Conservation (phyloP, 2,797 vertebrate species). For the Numenius phaeopus region DNA sequence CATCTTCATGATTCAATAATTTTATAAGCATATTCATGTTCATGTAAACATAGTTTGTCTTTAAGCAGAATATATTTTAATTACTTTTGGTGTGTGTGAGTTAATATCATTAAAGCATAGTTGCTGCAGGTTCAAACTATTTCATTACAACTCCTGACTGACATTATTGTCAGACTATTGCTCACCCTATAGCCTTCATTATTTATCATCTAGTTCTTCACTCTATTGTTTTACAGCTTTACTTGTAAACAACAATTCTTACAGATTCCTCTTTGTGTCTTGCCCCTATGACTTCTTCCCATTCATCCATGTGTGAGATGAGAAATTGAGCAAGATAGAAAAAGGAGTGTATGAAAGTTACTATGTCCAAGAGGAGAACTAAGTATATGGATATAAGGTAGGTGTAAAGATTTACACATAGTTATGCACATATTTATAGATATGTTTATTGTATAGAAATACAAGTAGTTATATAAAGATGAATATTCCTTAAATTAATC, state of each 20-base stretch:
- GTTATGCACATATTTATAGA: neutral
- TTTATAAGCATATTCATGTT: neutral
- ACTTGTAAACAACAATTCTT: neutral
- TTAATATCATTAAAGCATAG: neutral
- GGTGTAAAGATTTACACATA: neutral
- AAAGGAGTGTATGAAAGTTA: neutral
- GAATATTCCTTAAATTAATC: neutral
- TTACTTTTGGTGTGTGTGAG: neutral
- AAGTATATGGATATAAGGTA: neutral
- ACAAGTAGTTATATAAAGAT: neutral
- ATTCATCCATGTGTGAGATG: neutral
- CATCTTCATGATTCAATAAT: neutral
- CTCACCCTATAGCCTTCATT: neutral
- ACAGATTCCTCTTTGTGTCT: neutral
- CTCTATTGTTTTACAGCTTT: neutral
- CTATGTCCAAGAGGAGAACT: neutral
- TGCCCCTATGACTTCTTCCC: accelerated
- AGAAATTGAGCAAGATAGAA: neutral
- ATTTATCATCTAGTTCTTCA: neutral
- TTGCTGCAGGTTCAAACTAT: neutral
- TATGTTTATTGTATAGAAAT: neutral
- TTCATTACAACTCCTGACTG: neutral
- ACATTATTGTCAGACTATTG: neutral
- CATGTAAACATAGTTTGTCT: neutral
- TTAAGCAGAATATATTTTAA: neutral